Conservation (phyloP, 1,140 invertebrate genomes). For the Hyposmocoma kahamanoa region DNA sequence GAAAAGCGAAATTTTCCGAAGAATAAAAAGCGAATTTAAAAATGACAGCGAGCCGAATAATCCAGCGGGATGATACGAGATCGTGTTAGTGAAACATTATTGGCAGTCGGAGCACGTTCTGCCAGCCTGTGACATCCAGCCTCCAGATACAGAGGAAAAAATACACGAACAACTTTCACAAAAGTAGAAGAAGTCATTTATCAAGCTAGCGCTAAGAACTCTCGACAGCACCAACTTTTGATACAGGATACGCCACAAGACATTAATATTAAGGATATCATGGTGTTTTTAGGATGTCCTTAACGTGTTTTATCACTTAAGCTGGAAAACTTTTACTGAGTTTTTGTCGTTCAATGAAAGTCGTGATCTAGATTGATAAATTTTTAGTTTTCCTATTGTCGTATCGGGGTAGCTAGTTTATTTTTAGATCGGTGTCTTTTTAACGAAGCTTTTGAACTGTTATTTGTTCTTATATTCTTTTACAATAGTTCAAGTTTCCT, state of each 20-base stretch:
- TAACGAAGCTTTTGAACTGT: conserved; percentile 13
- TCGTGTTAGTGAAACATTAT: conserved; percentile 38
- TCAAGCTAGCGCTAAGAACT: conserved; percentile 67
- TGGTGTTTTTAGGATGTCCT: conserved; percentile 57
- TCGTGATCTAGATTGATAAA: conserved; percentile 24
- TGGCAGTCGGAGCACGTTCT: conserved; percentile 43
- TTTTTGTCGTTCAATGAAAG: conserved; percentile 25
- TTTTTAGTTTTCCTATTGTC: conserved; percentile 20
- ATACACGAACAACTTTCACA: conserved; percentile 52
- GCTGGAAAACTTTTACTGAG: conserved; percentile 31
- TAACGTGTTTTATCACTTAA: conserved; percentile 64
- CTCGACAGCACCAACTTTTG: conserved; percentile 67
- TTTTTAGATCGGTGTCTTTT: conserved; percentile 13
- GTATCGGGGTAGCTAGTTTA: conserved; percentile 12
- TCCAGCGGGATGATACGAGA: conserved; percentile 29
- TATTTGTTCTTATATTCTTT: neutral
- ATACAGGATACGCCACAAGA: conserved; percentile 65
- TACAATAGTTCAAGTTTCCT: neutral
- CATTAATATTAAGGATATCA: conserved; percentile 72
- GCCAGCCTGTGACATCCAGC: conserved; percentile 35
- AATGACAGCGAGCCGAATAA: conserved; percentile 32
- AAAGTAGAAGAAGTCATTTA: conserved; percentile 68
- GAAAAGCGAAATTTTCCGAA: conserved; percentile 7
- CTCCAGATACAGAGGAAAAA: conserved; percentile 40
- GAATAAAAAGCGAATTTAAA: conserved; percentile 9